Percentiles rank a stretch among this genome's conserved stretches.
Conservation (phyloP, 2,888 invertebrate species). For the Gisinianus flammeolus region DNA sequence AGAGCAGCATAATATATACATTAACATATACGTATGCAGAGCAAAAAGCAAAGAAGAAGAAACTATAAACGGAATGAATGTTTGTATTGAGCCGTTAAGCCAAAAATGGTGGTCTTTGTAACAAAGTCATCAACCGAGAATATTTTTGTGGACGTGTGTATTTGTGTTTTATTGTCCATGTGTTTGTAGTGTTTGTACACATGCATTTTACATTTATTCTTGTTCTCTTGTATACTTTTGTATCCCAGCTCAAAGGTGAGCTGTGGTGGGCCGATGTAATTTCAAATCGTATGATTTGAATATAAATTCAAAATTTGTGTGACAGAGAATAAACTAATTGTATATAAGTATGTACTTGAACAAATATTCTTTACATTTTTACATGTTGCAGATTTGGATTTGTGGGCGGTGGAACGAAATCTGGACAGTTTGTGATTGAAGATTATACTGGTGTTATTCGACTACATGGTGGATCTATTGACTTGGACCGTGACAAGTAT, state of each 20-base stretch:
- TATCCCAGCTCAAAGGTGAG: no score
- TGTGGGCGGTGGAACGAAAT: constrained; percentile 82
- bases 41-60: neutral
- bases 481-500: constrained; percentile 90
- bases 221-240: no score
- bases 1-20: neutral
- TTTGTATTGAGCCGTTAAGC: neutral
- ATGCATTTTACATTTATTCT: neutral
- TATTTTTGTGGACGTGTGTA: neutral
- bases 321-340: neutral
- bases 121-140: neutral
- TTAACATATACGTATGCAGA: neutral
- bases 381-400: constrained; percentile 63
- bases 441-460: constrained; percentile 94
- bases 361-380: neutral
- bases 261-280: neutral
- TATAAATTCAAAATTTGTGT: neutral
- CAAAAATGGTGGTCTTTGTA: constrained; percentile 20
- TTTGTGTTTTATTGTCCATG: neutral
- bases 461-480: constrained; percentile 83
- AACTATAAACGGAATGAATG: constrained; percentile 2
- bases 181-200: neutral
- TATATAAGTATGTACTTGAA: no score
- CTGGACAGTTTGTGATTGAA: constrained; percentile 93
- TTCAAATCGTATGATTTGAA: neutral